These are phyloP conservation scores for Muschampia staudingeri DNA, from an alignment of 2,888 invertebrate species.

Conservation along the genomic window DNA sequence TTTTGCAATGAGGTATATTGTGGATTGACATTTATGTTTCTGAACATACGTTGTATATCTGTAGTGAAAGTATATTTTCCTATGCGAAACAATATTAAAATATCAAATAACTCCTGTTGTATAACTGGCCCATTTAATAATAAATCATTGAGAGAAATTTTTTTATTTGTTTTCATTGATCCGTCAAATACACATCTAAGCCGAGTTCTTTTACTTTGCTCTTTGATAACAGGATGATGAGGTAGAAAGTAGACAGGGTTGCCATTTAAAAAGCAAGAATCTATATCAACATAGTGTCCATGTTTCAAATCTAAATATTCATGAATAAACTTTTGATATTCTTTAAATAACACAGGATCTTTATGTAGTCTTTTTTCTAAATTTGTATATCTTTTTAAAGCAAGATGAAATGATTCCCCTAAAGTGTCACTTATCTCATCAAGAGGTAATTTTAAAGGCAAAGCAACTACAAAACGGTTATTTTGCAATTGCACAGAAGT, in stretches of 20 bases:
- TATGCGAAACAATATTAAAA: slow-evolving; percentile 5
- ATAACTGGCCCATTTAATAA: slow-evolving; percentile 15
- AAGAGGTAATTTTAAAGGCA: not conserved
- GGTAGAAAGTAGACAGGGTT: slow-evolving; percentile 63
- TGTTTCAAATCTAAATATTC: slow-evolving; percentile 7
- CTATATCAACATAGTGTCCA: not conserved
- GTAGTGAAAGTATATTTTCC: not conserved
- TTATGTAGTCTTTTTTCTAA: not conserved
- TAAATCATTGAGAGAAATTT: slow-evolving; percentile 25
- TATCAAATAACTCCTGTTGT: slow-evolving; percentile 27
- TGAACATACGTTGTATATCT: slow-evolving; percentile 1
- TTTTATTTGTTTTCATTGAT: slow-evolving; percentile 52
- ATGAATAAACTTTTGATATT: slow-evolving; percentile 12
- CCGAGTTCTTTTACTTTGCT: slow-evolving; percentile 64
- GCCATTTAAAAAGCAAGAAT: not conserved
- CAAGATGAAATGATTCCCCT: slow-evolving; percentile 9
- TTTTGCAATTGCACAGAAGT: not conserved
- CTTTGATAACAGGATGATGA: slow-evolving; percentile 67
- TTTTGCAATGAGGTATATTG: slow-evolving; percentile 37
- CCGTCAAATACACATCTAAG: slow-evolving; percentile 69
- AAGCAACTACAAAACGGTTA: not conserved
- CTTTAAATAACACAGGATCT: not conserved
- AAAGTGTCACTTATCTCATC: not conserved
- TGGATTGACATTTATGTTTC: slow-evolving; percentile 13
- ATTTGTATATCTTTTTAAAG: not conserved